Base-by-base conservation (phyloP, 2,113 vertebrate species). In the Phycodurus eques region DNA sequence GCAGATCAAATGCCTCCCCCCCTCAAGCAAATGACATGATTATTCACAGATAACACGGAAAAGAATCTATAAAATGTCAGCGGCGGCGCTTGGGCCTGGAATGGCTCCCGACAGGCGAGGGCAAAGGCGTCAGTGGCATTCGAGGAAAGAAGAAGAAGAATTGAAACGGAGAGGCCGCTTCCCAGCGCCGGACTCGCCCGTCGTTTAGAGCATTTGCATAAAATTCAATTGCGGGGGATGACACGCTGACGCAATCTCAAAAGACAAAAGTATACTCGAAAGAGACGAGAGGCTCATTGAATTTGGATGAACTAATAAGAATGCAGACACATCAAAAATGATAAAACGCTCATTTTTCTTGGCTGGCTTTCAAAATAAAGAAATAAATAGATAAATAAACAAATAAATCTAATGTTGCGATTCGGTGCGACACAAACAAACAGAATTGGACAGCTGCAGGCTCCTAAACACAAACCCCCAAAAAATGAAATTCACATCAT, bases 61-160 rank as follows among this genome's bases (percentile, higher is more conserved):
- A 73, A 74, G 71, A 75, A 77, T 78, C 76, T 64, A 80, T 70
- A 68, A 81, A 89, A 84, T 78, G 80, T 84, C 85, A 88, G 80
- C 70, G 35, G 60, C 7, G 20, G 71, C 77, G 35, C 53, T 82
- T 73, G 33, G 67, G 72, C 44, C 71, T 68, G 72, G 72, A 70
- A 70, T 68, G 62, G 73, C 67, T 57, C 14, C 69, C 59, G 70
- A 59, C 59, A 17, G 59, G 12, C 54, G 44, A 33, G 31, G 47
- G 53, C 47, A 65, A 77, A 65, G 71, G 73, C 68, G 70, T 71
- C 77, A 43, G 68, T 79, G 86, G 84, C 88, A 85, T 87, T 81
- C 80, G 74, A 83, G 67, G 57, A 63, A 54, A 62, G 56, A 33
- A 47, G 71, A 73, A 66, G 42, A 46, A 35, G 9, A 63, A 15